Evolutionary conservation across 1,140 invertebrate species (phyloP).

Genomic region (Acromyrmex heyeri): DNA sequence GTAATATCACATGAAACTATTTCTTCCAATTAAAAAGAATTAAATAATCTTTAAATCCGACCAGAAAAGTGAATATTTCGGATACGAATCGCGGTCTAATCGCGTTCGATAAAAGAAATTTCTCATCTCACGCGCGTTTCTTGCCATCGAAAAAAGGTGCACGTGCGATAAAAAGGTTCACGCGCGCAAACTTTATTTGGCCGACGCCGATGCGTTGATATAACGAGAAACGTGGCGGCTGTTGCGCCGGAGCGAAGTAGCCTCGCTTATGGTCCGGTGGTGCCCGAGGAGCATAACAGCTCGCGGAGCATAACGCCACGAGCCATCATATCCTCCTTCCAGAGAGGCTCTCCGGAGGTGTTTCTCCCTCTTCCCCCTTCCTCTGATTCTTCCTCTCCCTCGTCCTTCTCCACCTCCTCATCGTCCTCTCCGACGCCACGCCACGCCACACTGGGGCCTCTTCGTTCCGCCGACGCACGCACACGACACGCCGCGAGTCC

Average conservation of each 20-base stretch:
- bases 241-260: constrained; percentile 83
- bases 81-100: not conserved
- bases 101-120: not conserved
- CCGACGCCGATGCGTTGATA: constrained; percentile 85
- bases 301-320: constrained; percentile 86
- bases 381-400: constrained; percentile 10
- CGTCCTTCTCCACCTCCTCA: constrained; percentile 26
- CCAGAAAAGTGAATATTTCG: not conserved
- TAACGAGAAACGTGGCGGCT: constrained; percentile 84
- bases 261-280: constrained; percentile 86
- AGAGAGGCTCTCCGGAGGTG: constrained; percentile 78
- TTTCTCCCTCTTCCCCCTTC: constrained; percentile 52
- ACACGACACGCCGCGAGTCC: constrained; percentile 40
- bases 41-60: not conserved
- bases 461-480: constrained; percentile 61
- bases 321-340: constrained; percentile 86
- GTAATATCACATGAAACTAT: not conserved
- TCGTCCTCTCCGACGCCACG: constrained; percentile 30
- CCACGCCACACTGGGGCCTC: constrained; percentile 44
- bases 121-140: not conserved
- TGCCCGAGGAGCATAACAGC: constrained; percentile 86
- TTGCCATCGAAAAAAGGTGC: not conserved
- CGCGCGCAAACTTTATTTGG: constrained; percentile 66
- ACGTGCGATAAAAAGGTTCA: constrained; percentile 48
- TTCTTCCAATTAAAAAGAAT: not conserved